Conservation (phyloP, 37 sponge, comb jelly and placozoan genomes). For the Amphimedon queenslandica region DNA sequence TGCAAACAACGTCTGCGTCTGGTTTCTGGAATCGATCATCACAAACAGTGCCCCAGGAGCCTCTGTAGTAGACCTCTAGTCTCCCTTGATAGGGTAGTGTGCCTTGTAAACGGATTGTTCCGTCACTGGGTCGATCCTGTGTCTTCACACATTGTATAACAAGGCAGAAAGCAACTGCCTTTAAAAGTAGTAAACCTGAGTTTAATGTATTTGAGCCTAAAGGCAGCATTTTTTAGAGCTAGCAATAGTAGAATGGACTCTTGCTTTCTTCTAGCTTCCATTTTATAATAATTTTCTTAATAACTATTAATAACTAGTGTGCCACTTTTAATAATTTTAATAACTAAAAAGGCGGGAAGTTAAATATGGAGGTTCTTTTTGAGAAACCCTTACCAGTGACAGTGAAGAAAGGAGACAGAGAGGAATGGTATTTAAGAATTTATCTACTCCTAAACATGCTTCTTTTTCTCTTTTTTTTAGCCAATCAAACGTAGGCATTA, state of each 20-base stretch:
- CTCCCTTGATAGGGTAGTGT: conserved; percentile 30
- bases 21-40: conserved; percentile 44
- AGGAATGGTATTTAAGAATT: conserved; percentile 68
- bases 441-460: no score
- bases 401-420: conserved; percentile 52
- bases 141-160: background rate
- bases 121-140: background rate
- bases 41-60: conserved; percentile 78
- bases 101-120: conserved; percentile 11
- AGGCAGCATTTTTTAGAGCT: background rate
- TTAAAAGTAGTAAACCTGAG: no score
- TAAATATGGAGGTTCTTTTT: conserved; percentile 71
- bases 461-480: no score
- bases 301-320: background rate
- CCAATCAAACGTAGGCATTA: background rate
- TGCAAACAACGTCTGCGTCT: conserved; percentile 59
- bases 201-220: background rate
- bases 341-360: background rate
- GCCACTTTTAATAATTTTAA: background rate
- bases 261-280: background rate
- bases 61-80: conserved; percentile 58
- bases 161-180: no score
- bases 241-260: background rate
- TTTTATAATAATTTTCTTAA: background rate
- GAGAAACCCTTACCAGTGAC: conserved; percentile 45